A percentile compares a stretch with the other conserved stretches of the same genome.
Evolutionary conservation across 2,797 vertebrate species (phyloP).

Genomic region (Lindbergichthys nudifrons): DNA sequence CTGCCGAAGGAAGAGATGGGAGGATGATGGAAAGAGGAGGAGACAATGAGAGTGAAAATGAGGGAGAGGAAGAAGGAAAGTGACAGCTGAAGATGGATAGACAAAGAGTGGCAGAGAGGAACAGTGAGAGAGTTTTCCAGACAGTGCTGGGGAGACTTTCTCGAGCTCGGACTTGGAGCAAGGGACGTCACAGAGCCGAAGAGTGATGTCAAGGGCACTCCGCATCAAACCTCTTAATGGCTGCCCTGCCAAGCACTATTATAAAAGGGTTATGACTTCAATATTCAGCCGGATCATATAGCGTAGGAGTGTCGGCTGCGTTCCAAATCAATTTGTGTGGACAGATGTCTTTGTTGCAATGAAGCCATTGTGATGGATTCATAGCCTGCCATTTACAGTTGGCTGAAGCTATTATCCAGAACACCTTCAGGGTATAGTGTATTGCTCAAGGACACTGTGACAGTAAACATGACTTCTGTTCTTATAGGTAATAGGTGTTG

Average conservation of each 20-base stretch:
- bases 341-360: constrained; percentile 68
- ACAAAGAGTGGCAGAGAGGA: constrained; percentile 22
- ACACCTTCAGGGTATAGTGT: constrained; percentile 19
- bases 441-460: constrained; percentile 50
- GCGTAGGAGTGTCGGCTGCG: constrained; percentile 45
- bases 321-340: constrained; percentile 74
- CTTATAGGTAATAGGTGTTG: constrained; percentile 34
- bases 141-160: constrained; percentile 52
- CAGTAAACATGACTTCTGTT: constrained; percentile 45
- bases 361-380: constrained; percentile 63
- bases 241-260: constrained; percentile 63
- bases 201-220: constrained; percentile 70
- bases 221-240: constrained; percentile 67
- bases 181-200: constrained; percentile 33
- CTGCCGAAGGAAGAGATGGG: constrained; percentile 54
- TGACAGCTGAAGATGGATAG: constrained; percentile 41
- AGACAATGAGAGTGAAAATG: constrained; percentile 58
- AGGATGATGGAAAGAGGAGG: constrained; percentile 59
- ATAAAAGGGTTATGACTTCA: constrained; percentile 74
- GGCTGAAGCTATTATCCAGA: constrained; percentile 36
- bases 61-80: constrained; percentile 46
- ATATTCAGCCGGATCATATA: constrained; percentile 69
- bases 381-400: constrained; percentile 52
- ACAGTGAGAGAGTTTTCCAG: constrained; percentile 34
- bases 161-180: constrained; percentile 43